Evolutionary conservation across 2,113 vertebrate species (phyloP), one percentile per base, ranked within the genome.

Genomic region (Zosterops lateralis): DNA sequence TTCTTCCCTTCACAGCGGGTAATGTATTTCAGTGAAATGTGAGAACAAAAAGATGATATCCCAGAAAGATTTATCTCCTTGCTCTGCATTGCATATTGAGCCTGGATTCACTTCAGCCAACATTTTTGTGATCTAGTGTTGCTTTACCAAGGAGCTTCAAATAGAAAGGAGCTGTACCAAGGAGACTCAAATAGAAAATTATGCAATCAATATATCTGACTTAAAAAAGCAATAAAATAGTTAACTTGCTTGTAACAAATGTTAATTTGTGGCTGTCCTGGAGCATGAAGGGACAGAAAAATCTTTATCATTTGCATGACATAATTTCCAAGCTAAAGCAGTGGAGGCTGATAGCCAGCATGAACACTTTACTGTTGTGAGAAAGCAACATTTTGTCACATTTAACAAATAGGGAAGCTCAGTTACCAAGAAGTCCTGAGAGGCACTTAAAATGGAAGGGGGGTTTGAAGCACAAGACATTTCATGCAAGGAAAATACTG

Each of bases 41-140:
- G 88, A 96, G 96, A 96, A 95, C 89, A 95, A 96, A 95, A 95
- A 91, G 81, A 92, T 89, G 93, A 85, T 72, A 71, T 25, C 40
- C 79, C 65, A 73, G 70, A 58, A 89, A 95, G 92, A 96, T 97
- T 96, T 82, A 84, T 91, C 71, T 88, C 87, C 90, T 92, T 83
- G 57, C 65, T 76, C 66, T 51, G 72, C 32, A 40, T 81, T 75
- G 51, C 66, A 57, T 87, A 86, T 73, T 65, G 86, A 96, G 71
- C 29, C 79, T 31, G 10, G 14, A 56, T 88, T 96, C 95, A 83
- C 76, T 92, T 95, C 93, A 86, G 82, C 65, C 61, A 89, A 74
- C 14, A 24, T 60, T 95, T 96, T 79, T 94, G 73, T 92, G 95
- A 96, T 81, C 89, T 57, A 87, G 29, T 29, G 9, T 73, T 83